Evolutionary conservation across 1,140 invertebrate species (phyloP), one percentile per base, ranked within the genome.

Genomic region (Bombus superbus): DNA sequence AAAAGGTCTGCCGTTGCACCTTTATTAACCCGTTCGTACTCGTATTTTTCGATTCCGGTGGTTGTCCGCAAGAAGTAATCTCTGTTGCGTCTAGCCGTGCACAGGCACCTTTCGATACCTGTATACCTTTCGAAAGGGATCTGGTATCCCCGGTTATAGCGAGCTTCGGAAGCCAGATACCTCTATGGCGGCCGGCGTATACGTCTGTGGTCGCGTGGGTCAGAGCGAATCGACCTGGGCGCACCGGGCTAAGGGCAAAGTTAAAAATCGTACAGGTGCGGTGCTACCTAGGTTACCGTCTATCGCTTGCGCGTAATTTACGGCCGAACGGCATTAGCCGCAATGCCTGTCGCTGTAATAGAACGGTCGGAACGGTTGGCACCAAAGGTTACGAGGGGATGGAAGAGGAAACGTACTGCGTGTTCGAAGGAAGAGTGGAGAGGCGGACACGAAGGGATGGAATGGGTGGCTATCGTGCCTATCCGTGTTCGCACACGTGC

Each of bases 271-370:
- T 89, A 87, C 88, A 89, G 87, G 87, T 89, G 87, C 80, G 73
- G 53, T 76, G 40, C 44, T 68, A 72, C 69, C 75, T 72, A 86
- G 75, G 64, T 74, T 64, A 59, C 77, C 91, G 91, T 93, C 89
- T 91, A 92, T 94, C 92, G 92, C 86, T 92, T 93, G 91, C 91
- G 89, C 81, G 90, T 94, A 94, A 94, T 94, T 94, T 94, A 94
- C 92, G 92, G 90, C 89, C 87, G 93, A 90, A 91, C 91, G 92
- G 92, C 92, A 94, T 94, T 94, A 94, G 92, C 92, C 93, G 93
- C 92, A 92, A 93, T 92, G 91, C 88, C 91, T 92, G 92, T 91
- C 89, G 88, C 87, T 90, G 90, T 94, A 93, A 92, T 94, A 92
- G 93, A 94, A 92, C 88, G 64, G 69, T 78, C 86, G 81, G 68